Conservation (phyloP, 2,113 vertebrate genomes). For the Hyla sarda region DNA sequence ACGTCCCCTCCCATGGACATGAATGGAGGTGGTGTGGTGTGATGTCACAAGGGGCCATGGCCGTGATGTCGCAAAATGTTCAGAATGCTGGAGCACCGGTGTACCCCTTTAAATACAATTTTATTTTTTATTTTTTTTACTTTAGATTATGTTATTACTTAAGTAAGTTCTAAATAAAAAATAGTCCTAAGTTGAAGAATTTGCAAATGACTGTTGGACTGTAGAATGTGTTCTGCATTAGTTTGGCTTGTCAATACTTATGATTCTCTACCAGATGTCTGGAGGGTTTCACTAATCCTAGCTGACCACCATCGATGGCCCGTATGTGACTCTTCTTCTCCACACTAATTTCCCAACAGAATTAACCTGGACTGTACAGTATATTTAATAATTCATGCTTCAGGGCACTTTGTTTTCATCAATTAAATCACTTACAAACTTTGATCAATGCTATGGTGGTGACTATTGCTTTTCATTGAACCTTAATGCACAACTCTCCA, state of each 20-base stretch:
- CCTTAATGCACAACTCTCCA: background rate
- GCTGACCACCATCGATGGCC: background rate
- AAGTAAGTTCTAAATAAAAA: no score
- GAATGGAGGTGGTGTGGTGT: no score
- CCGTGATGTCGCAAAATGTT: no score
- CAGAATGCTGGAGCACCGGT: no score
- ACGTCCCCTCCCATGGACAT: no score
- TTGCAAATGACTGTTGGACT: background rate
- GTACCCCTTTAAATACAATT: no score
- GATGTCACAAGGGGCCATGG: no score
- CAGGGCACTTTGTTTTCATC: background rate
- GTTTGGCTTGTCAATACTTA: background rate
- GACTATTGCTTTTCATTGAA: background rate
- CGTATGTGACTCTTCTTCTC: background rate
- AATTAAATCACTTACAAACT: conserved; percentile 2
- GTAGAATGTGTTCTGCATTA: background rate
- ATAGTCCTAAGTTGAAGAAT: no score
- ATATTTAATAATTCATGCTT: conserved; percentile 5
- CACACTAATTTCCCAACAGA: background rate
- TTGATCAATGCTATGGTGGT: background rate
- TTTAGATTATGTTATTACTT: no score
- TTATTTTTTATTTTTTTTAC: no score
- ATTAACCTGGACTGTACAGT: background rate
- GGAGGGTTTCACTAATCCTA: background rate
- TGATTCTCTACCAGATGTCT: background rate